Evolutionary conservation across 2,797 vertebrate genomes (phyloP).

Genomic region (Lateolabrax maculatus): DNA sequence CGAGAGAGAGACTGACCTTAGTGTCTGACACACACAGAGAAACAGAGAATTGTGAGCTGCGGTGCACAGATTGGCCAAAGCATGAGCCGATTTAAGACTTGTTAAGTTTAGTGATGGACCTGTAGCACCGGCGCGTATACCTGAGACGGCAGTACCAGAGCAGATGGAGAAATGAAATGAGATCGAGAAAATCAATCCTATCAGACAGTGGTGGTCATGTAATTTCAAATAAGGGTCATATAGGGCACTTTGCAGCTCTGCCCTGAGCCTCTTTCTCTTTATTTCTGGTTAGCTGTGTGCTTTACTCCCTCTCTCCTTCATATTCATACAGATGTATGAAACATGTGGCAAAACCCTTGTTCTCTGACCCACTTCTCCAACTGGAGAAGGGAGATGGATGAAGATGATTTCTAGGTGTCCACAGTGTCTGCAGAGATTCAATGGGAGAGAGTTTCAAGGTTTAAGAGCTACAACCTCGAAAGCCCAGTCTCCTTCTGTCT

Average conservation of each 20-base stretch:
- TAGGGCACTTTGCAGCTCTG: conserved; percentile 16
- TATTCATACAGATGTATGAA: conserved; percentile 13
- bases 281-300: conserved; percentile 14
- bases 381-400: neutral
- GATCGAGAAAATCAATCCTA: conserved; percentile 62
- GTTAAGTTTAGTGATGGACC: conserved; percentile 50
- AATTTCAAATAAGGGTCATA: conserved; percentile 65
- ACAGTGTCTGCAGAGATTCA: too few species aligned
- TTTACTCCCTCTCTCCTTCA: neutral
- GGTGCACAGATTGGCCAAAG: conserved; percentile 25
- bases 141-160: conserved; percentile 42
- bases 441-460: too few species aligned
- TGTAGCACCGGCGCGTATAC: conserved; percentile 21
- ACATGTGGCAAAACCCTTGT: conserved; percentile 14
- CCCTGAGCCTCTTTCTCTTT: conserved; percentile 16
- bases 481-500: too few species aligned
- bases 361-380: neutral
- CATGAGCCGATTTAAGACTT: conserved; percentile 55
- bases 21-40: neutral
- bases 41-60: conserved; percentile 18
- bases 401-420: conserved; percentile 14
- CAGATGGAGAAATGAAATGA: conserved; percentile 70
- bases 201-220: conserved; percentile 60
- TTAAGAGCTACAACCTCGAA: too few species aligned
- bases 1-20: neutral